Conservation (phyloP, 2,797 vertebrate species). For the Mormyrus proboscirostris region DNA sequence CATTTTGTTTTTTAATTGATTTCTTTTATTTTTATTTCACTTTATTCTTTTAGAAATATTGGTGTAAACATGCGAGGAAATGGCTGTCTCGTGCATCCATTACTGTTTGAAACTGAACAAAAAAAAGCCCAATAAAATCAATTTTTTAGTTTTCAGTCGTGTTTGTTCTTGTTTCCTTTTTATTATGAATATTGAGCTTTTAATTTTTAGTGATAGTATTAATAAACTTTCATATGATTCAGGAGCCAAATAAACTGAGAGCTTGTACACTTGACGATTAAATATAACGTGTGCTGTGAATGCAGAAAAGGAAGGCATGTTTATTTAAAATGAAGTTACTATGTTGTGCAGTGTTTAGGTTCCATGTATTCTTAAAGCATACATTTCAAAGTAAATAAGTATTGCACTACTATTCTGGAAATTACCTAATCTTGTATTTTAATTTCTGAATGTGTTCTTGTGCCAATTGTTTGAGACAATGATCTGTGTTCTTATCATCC, state of each 20-base stretch:
- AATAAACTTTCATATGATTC: neutral
- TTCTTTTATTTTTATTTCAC: slow-evolving; percentile 43
- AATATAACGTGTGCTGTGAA: neutral
- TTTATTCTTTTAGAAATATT: slow-evolving; percentile 59
- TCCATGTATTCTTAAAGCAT: neutral
- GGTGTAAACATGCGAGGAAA: slow-evolving; percentile 60
- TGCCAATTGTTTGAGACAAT: neutral
- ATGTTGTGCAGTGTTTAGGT: neutral
- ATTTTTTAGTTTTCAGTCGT: slow-evolving; percentile 56
- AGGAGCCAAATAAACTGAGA: neutral
- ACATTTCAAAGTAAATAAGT: neutral
- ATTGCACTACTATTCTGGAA: neutral
- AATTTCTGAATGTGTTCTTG: neutral
- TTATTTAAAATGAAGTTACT: neutral
- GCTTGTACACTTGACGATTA: neutral
- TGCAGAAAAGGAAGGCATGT: neutral
- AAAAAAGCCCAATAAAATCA: slow-evolving; percentile 62
- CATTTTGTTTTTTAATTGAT: slow-evolving; percentile 55
- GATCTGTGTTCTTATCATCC: neutral
- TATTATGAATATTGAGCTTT: neutral
- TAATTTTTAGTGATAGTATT: neutral
- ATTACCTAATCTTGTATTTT: neutral
- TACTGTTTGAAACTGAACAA: slow-evolving; percentile 53
- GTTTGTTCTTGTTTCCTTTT: slow-evolving; percentile 4
- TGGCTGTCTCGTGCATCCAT: slow-evolving; percentile 41